Evolutionary conservation across 2,888 invertebrate species (phyloP), one percentile per base, ranked within the genome.

Genomic region (Heteropelma amictum): DNA sequence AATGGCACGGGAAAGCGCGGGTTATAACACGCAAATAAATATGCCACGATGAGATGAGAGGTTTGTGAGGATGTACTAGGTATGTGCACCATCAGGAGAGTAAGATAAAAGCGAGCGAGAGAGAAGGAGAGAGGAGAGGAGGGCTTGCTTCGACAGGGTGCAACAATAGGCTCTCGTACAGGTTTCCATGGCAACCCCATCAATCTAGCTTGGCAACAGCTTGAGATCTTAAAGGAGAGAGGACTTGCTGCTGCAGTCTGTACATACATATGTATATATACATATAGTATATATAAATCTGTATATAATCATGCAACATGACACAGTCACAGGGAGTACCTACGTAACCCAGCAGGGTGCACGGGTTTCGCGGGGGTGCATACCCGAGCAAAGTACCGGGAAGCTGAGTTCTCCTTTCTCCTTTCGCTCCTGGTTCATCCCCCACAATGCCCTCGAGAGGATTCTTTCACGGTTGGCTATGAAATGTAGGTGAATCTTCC

Each of bases 171-270:
- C 85, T 81, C 85, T 86, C 85, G 80, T 81, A 77, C 72, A 70
- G 77, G 88, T 89, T 84, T 79, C 84, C 87, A 88, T 88, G 85
- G 88, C 78, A 86, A 88, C 89, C 85, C 89, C 88, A 88, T 87
- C 86, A 87, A 88, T 88, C 88, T 88, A 68, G 67, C 88, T 88
- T 89, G 85, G 88, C 87, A 89, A 89, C 89, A 88, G 89, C 88
- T 87, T 86, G 87, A 87, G 85, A 84, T 88, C 88, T 88, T 89
- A 87, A 88, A 88, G 88, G 88, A 84, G 86, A 85, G 85, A 87
- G 85, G 83, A 86, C 61, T 45, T 40, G 63, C 60, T 49, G 49
- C 60, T 68, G 38, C 61, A 61, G 6, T 8, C n/a, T 23, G 63
- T 23, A 35, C 14, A 47, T 17, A 23, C 23, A 21, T 10, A 51